Evolutionary conservation across 1,140 invertebrate genomes (phyloP).

Genomic region (Cyphomyrmex costatus): DNA sequence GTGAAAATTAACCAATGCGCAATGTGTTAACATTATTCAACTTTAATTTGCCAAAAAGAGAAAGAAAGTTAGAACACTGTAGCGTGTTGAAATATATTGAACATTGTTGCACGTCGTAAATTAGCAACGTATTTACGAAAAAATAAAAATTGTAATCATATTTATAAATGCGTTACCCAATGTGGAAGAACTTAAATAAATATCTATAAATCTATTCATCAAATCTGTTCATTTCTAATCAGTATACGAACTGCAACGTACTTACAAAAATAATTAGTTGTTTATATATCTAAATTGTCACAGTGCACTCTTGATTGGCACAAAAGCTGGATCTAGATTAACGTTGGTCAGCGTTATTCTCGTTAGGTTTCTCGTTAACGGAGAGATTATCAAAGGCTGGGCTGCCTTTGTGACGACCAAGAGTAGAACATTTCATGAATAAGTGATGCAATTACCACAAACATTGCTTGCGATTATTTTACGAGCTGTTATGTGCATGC

Average conservation of each 20-base stretch:
- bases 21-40: neutral
- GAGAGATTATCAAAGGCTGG: conserved; percentile 50
- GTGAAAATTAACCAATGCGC: too few species aligned
- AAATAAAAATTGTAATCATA: conserved; percentile 1
- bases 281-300: neutral
- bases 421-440: conserved; percentile 59
- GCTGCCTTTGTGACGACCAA: conserved; percentile 45
- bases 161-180: neutral
- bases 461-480: conserved; percentile 54
- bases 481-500: neutral
- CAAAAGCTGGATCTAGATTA: conserved; percentile 14
- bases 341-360: conserved; percentile 30
- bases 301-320: conserved; percentile 6
- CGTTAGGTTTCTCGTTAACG: conserved; percentile 57
- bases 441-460: conserved; percentile 67
- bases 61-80: neutral
- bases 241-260: neutral
- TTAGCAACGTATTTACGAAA: neutral
- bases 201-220: too few species aligned
- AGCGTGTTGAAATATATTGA: neutral
- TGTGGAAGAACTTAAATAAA: neutral
- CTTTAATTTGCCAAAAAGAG: neutral
- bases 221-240: too few species aligned
- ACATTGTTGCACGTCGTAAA: neutral
- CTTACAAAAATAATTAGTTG: neutral